These are phyloP conservation scores for Labeo calbasu DNA, from an alignment of 2,797 vertebrate genomes.

Conservation along the genomic window DNA sequence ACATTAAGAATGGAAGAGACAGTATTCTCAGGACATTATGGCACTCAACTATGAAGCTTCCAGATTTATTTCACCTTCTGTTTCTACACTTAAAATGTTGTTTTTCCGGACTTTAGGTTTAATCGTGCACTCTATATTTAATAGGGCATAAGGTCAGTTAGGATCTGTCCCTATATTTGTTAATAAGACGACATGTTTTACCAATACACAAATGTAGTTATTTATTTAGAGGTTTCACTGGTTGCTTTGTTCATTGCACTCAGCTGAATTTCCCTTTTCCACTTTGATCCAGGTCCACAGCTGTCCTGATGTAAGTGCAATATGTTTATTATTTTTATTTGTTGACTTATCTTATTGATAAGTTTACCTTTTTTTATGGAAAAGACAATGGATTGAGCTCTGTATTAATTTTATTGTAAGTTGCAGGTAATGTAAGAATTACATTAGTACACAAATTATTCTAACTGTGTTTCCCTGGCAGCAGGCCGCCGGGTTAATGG, in stretches of 20 bases:
- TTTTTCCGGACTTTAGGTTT: constrained; percentile 63
- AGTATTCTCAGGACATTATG: constrained; percentile 80
- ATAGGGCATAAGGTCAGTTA: constrained; percentile 63
- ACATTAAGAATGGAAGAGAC: constrained; percentile 68
- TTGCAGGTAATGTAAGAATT: constrained; percentile 67
- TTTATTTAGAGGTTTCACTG: constrained; percentile 90
- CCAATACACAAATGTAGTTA: constrained; percentile 81
- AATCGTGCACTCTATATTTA: constrained; percentile 74
- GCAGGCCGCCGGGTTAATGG: constrained; percentile 83
- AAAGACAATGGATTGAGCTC: constrained; percentile 76
- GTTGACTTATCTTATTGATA: constrained; percentile 69
- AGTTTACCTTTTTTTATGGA: constrained; percentile 69
- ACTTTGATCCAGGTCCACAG: constrained; percentile 70
- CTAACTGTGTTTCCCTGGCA: constrained; percentile 78
- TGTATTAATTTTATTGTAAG: constrained; percentile 79
- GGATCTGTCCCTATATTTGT: constrained; percentile 56
- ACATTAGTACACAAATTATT: constrained; percentile 76
- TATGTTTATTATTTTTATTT: constrained; percentile 78
- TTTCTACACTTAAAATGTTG: constrained; percentile 54
- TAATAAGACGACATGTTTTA: constrained; percentile 66
- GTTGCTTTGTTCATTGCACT: constrained; percentile 81
- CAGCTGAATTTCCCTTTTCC: constrained; percentile 75
- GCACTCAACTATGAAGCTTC: constrained; percentile 70
- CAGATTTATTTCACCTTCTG: constrained; percentile 55
- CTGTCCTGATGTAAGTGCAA: constrained; percentile 92